Conservation (phyloP, 2,888 invertebrate species). For the Ryuthela nishihirai region DNA sequence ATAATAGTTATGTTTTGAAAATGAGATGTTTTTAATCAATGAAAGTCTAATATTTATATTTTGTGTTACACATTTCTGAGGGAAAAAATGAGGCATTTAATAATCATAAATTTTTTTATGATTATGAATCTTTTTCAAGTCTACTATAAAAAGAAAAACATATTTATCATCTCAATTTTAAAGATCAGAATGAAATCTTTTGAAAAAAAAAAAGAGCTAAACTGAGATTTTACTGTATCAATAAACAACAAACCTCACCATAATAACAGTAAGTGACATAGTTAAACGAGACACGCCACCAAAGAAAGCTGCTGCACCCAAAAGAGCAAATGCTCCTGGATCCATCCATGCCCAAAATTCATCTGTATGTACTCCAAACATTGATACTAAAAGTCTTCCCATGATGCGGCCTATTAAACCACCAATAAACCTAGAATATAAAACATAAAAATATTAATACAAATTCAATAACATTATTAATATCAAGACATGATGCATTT, state of each 20-base stretch:
- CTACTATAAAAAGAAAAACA: background rate
- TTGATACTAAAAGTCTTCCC: conserved; percentile 48
- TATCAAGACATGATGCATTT: too few relatives aligned
- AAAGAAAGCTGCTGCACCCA: conserved; percentile 54
- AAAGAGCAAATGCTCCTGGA: conserved; percentile 53
- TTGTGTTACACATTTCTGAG: too few relatives aligned
- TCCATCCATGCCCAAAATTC: conserved; percentile 53
- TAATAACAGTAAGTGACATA: conserved; percentile 52
- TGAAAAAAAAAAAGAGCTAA: conserved; percentile 39
- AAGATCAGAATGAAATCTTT: background rate
- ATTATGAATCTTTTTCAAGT: too few relatives aligned
- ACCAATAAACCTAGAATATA: conserved; percentile 43
- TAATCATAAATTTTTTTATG: too few relatives aligned
- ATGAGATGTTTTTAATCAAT: too few relatives aligned
- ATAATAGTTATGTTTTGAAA: too few relatives aligned
- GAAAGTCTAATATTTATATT: too few relatives aligned
- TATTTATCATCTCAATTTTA: background rate
- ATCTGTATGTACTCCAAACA: conserved; percentile 48
- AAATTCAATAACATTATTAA: too few relatives aligned
- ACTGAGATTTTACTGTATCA: conserved; percentile 32
- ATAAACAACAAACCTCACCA: conserved; percentile 43
- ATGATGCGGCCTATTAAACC: conserved; percentile 52
- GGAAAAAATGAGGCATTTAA: too few relatives aligned
- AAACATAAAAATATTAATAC: background rate
- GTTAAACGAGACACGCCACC: conserved; percentile 54